Base-by-base conservation (phyloP, 2,113 vertebrate species). In the Strix aluco region DNA sequence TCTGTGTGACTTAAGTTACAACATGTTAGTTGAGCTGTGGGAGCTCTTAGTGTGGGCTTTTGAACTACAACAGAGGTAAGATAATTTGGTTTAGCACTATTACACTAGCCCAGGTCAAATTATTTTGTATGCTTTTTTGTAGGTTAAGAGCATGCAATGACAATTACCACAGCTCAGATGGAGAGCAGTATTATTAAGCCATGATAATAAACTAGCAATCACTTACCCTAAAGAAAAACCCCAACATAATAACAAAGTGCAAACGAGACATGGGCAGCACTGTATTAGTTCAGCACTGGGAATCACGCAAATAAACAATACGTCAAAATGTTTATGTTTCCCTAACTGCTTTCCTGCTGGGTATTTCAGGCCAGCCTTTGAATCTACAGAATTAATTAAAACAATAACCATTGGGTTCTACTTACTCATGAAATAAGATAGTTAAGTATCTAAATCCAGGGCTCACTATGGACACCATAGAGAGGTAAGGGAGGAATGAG, bases 21-120 rank as follows among this genome's bases (percentile, higher is more conserved):
- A 30, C 42, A 8, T 1, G 3, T 61, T 5, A 23, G 46, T 15
- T 17, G 46, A 57, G 65, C 59, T 44, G n/a, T 5, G 26, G 54
- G 32, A 80, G 65, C 40, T 75, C 58, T 11, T 22, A 19, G 8
- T 6, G 40, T n/a, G 44, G 17, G n/a, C 19, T 19, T 72, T 44
- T 38, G 55, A 84, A 30, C 49, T 57, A 52, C 0, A 0, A 26
- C 21, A 70, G 44, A 8, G 17, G 16, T 11, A 51, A 65, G 63
- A 63, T 34, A 25, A 61, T 84, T 69, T 34, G 15, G 12, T 57
- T 69, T 46, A 52, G 17, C 0, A 0, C 34, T 69, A 11, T 82
- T 42, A 63, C 2, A 10, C 15, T 7, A 47, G 73, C 46, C 27
- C 23, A 51, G 6, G n/a, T 59, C 27, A 67, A 67, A 83, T 65